phyloP scores from a whole-genome alignment of 2,888 invertebrate genomes.

The Leucania comma region DNA sequence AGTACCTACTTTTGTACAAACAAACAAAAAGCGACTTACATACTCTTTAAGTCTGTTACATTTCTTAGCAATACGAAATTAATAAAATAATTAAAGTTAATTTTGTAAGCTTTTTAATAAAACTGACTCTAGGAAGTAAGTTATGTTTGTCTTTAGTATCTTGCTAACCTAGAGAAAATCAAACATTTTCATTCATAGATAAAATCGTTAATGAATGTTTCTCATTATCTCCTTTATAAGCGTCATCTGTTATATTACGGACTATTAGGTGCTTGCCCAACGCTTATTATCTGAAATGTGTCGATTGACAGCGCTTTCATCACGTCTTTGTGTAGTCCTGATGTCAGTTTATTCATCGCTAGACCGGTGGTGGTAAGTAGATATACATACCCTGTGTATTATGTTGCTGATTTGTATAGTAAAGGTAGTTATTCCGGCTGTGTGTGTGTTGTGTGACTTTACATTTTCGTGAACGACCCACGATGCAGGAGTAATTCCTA shows the following conservation, averaged over 20 bases:
- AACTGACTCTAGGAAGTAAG: not conserved
- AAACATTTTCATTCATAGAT: not conserved
- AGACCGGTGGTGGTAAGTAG: not conserved
- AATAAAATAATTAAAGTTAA: not conserved
- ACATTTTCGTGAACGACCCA: no score
- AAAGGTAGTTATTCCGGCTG: no score
- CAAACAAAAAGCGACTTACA: not conserved
- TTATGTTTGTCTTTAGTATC: not conserved
- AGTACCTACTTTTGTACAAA: no score
- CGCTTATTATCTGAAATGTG: conserved; percentile 23
- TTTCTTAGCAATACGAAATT: no score
- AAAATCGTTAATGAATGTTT: conserved; percentile 12
- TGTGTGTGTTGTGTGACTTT: no score
- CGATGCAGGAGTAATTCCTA: no score
- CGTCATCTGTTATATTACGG: conserved; percentile 22
- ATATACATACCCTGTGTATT: not conserved
- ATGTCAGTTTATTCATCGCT: conserved; percentile 29
- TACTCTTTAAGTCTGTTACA: no score
- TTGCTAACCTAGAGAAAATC: not conserved
- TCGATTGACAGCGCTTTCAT: conserved; percentile 17
- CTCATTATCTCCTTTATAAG: conserved; percentile 16
- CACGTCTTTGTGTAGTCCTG: conserved; percentile 28
- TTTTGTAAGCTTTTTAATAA: not conserved
- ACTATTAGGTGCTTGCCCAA: not conserved
- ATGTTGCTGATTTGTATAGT: conserved; percentile 13